Percentiles rank a stretch among this genome's conserved stretches.
phyloP scores from a whole-genome alignment of 2,113 vertebrate genomes.

The Psammodynastes pulverulentus region DNA sequence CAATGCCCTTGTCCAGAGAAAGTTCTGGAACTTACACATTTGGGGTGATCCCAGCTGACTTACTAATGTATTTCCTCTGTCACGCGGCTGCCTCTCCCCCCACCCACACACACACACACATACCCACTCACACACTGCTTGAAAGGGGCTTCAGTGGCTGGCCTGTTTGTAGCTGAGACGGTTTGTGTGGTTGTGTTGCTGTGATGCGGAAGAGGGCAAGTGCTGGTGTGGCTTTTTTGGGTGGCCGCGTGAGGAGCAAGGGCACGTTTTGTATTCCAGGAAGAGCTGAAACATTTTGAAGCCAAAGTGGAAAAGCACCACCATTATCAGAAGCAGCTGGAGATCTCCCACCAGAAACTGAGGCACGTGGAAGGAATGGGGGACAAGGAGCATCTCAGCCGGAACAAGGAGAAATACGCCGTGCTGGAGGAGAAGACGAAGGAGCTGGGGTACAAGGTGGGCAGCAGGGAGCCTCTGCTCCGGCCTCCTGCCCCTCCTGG shows the following conservation, averaged over 20 bases:
- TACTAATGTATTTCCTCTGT: background rate
- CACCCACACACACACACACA: no score
- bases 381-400: slow-evolving; percentile 83
- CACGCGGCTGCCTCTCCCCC: background rate
- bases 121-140: background rate
- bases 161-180: background rate
- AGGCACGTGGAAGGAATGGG: slow-evolving; percentile 82
- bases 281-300: slow-evolving; percentile 94
- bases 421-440: slow-evolving; percentile 85
- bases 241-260: background rate
- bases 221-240: background rate
- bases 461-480: background rate
- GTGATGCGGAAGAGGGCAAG: fast-evolving
- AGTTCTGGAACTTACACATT: background rate
- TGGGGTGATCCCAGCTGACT: background rate
- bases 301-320: slow-evolving; percentile 94
- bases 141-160: background rate
- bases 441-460: slow-evolving; percentile 93
- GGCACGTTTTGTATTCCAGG: slow-evolving; percentile 60
- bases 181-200: no score
- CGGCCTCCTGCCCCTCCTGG: background rate
- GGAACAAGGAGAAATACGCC: slow-evolving; percentile 83
- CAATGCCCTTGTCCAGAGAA: background rate
- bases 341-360: slow-evolving; percentile 93
- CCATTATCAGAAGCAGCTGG: slow-evolving; percentile 93